Percentiles rank a stretch among this genome's conserved stretches.
Conservation (phyloP, 2,888 invertebrate species). For the Xylocampa areola region DNA sequence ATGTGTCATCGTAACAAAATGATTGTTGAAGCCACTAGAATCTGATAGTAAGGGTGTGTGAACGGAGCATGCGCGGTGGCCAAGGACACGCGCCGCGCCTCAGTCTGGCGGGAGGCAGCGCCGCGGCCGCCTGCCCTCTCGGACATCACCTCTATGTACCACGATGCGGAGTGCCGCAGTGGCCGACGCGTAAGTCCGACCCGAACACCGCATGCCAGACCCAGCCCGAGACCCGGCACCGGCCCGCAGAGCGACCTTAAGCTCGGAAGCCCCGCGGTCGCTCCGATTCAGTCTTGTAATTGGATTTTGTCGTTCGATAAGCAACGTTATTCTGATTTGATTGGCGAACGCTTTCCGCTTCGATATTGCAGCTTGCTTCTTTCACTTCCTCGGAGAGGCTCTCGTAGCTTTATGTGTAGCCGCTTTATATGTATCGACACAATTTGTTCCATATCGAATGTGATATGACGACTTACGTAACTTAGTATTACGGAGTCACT, state of each 20-base stretch:
- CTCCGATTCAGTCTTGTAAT: conserved; percentile 89
- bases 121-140: conserved; percentile 78
- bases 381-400: conserved; percentile 74
- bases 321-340: conserved; percentile 84
- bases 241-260: conserved; percentile 83
- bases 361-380: conserved; percentile 85
- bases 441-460: conserved; percentile 67
- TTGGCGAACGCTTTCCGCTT: conserved; percentile 87
- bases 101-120: conserved; percentile 85
- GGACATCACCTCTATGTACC: conserved; percentile 64
- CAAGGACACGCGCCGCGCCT: conserved; percentile 86
- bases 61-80: conserved; percentile 80
- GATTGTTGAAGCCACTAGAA: conserved; percentile 75
- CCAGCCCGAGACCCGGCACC: conserved; percentile 73
- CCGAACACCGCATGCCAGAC: conserved; percentile 80
- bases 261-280: conserved; percentile 85
- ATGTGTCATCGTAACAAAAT: conserved; percentile 72
- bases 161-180: conserved; percentile 83
- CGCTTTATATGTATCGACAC: conserved; percentile 77
- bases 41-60: conserved; percentile 80
- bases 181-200: conserved; percentile 75
- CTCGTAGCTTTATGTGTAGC: conserved; percentile 79
- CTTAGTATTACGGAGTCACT: conserved; percentile 71
- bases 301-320: conserved; percentile 88
- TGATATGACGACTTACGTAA: conserved; percentile 79